Evolutionary conservation across 2,797 vertebrate species (phyloP).

Genomic region (Ctenosaura bakeri): DNA sequence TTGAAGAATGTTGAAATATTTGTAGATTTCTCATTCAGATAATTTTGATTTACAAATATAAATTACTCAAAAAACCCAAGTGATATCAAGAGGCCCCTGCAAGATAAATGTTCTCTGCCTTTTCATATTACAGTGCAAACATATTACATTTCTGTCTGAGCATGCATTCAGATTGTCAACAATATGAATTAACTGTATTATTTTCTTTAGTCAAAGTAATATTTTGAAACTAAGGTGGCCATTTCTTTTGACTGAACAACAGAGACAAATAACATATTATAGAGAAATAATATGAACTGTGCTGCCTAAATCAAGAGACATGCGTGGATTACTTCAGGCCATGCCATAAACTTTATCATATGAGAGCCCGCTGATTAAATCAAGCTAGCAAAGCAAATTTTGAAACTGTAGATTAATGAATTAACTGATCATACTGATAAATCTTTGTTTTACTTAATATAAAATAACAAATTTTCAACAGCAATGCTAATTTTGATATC

Average conservation of each 20-base stretch:
- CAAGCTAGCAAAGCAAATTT: background rate
- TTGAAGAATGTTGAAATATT: background rate
- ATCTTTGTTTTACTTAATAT: background rate
- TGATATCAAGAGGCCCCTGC: background rate
- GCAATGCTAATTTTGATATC: background rate
- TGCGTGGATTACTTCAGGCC: background rate
- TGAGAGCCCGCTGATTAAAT: conserved; percentile 4
- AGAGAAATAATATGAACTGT: conserved; percentile 28
- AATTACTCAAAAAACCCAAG: background rate
- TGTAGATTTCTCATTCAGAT: conserved; percentile 18
- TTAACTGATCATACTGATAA: conserved; percentile 5
- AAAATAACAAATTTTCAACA: background rate
- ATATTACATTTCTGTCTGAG: background rate
- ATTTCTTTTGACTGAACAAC: background rate
- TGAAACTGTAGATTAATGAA: conserved; percentile 7
- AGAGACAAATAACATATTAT: background rate
- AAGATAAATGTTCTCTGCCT: background rate
- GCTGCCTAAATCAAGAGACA: background rate
- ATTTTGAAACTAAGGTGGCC: background rate
- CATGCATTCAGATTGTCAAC: background rate
- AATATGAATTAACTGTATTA: background rate
- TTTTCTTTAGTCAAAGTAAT: background rate
- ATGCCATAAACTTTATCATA: background rate
- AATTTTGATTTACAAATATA: background rate
- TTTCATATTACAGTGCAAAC: background rate